These are phyloP conservation scores for Cyprinella venusta DNA, from an alignment of 2,797 vertebrate species.

Conservation along the genomic window DNA sequence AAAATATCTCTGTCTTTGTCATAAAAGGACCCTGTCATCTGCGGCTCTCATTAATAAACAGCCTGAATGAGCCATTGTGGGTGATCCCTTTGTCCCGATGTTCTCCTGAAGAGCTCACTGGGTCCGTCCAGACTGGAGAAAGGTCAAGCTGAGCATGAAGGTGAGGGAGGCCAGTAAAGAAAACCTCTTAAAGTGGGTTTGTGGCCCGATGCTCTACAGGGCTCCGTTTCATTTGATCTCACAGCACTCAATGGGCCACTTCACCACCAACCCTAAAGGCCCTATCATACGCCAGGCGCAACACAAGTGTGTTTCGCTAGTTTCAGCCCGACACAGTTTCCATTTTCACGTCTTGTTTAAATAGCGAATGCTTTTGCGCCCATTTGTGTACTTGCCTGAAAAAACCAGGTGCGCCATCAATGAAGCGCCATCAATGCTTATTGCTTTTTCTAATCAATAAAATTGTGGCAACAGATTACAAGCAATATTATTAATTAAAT, in stretches of 20 bases:
- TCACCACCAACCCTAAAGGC: neutral
- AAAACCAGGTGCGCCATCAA: too few relatives aligned
- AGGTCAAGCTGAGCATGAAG: conserved; percentile 10
- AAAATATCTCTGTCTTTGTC: conserved; percentile 48
- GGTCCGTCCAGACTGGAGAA: conserved; percentile 26
- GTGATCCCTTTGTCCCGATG: conserved; percentile 36
- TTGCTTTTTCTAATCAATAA: too few relatives aligned
- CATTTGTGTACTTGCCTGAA: too few relatives aligned
- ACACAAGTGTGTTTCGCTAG: too few relatives aligned
- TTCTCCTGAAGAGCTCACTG: conserved; percentile 46
- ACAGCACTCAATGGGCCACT: conserved; percentile 7
- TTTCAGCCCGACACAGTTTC: too few relatives aligned
- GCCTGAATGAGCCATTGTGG: conserved; percentile 39
- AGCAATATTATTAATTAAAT: too few relatives aligned
- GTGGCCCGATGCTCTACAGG: neutral
- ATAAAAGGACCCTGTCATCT: conserved; percentile 41
- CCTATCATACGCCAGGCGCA: too few relatives aligned
- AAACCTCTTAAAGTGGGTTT: conserved; percentile 37
- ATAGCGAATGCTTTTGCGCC: too few relatives aligned
- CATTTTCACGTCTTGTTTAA: too few relatives aligned
- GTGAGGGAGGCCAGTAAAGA: conserved; percentile 9
- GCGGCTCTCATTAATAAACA: conserved; percentile 34
- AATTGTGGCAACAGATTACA: too few relatives aligned
- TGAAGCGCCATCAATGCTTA: too few relatives aligned
- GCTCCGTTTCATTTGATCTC: conserved; percentile 17